These are phyloP conservation scores for Gasteruption jaculator DNA, from an alignment of 2,888 invertebrate species.

Conservation along the genomic window DNA sequence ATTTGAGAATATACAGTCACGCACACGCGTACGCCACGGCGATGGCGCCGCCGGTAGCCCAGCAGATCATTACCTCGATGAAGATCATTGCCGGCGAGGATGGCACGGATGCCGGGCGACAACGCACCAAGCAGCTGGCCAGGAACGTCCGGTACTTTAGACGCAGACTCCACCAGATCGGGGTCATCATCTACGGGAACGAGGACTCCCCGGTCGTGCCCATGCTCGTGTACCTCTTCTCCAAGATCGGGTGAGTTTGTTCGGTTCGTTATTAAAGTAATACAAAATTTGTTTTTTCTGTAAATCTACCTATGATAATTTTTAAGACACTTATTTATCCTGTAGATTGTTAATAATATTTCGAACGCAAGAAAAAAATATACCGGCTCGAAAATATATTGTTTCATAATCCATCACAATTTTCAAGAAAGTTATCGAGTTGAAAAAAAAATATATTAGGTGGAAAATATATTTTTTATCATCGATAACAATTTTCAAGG, in stretches of 20 bases:
- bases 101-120: constrained; percentile 66
- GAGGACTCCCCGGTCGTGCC: constrained; percentile 96
- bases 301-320: background rate
- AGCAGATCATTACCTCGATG: constrained; percentile 88
- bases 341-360: too few species aligned
- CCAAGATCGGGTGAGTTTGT: constrained; percentile 79
- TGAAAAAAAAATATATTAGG: too few species aligned
- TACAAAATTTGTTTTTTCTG: constrained; percentile 6
- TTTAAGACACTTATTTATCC: constrained; percentile 8
- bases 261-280: too few species aligned
- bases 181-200: constrained; percentile 89
- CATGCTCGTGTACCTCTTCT: constrained; percentile 88
- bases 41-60: constrained; percentile 86
- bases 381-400: background rate
- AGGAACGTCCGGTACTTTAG: constrained; percentile 82
- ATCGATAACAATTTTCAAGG: too few species aligned
- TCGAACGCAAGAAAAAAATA: background rate
- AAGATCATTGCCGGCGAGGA: constrained; percentile 81
- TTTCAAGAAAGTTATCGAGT: too few species aligned
- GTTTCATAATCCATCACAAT: too few species aligned
- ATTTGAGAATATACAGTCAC: constrained; percentile 75
- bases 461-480: too few species aligned
- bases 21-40: constrained; percentile 81
- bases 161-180: constrained; percentile 74
- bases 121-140: constrained; percentile 67